Conservation (phyloP, 1,140 invertebrate species). For the Lepidurus arcticus region DNA sequence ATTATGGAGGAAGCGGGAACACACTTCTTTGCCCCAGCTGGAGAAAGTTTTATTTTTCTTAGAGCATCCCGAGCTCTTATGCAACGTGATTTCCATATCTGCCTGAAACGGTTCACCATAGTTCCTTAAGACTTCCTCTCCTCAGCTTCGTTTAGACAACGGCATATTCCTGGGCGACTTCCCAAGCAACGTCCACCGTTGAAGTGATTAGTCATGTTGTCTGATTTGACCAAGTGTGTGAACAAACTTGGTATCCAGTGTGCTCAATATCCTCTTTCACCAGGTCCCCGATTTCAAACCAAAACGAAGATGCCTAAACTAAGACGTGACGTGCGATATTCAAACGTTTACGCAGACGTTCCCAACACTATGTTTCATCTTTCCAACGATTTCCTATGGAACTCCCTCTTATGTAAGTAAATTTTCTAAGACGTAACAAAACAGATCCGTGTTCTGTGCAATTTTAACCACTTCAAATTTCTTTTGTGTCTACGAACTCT, state of each 20-base stretch:
- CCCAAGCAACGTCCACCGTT: neutral
- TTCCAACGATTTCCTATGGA: neutral
- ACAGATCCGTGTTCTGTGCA: no score
- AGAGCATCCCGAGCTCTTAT: no score
- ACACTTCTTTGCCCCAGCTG: no score
- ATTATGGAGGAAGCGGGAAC: no score
- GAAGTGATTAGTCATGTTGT: neutral
- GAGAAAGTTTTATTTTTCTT: no score
- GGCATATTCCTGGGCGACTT: neutral
- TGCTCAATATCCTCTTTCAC: neutral
- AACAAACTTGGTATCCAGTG: neutral
- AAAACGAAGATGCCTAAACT: neutral
- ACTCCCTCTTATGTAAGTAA: neutral
- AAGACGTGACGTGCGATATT: neutral
- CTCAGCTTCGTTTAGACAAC: neutral
- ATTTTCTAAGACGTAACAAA: no score
- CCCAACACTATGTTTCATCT: neutral
- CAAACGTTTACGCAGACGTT: neutral
- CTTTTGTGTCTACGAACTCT: neutral
- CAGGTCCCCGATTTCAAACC: neutral
- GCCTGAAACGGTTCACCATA: neutral
- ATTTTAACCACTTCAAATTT: neutral
- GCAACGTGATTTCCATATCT: neutral
- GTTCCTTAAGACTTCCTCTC: neutral
- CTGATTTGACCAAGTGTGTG: neutral